These are phyloP conservation scores for Mobula birostris DNA, from an alignment of 2,113 vertebrate species.

Conservation along the genomic window DNA sequence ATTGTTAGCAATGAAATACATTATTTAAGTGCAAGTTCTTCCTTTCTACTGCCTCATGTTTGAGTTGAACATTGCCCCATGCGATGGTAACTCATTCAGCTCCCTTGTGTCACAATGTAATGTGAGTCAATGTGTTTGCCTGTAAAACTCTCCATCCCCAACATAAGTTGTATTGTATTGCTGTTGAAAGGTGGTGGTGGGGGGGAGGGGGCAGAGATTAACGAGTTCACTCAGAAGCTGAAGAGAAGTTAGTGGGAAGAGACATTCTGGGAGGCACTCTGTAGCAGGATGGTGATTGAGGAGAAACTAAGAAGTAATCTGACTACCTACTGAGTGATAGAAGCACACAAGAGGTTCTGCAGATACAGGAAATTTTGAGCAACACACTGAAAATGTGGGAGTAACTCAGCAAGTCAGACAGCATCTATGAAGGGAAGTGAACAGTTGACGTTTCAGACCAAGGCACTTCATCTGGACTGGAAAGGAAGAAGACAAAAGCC, in stretches of 20 bases:
- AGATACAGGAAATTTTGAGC: too few relatives aligned
- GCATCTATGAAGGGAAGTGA: too few relatives aligned
- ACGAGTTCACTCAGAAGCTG: neutral
- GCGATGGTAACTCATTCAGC: neutral
- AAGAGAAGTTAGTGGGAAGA: neutral
- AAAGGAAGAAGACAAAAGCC: too few relatives aligned
- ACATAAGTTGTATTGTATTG: neutral
- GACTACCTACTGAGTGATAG: too few relatives aligned
- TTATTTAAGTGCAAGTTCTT: neutral
- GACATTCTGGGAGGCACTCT: neutral
- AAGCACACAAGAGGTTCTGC: too few relatives aligned
- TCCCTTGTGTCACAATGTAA: too few relatives aligned
- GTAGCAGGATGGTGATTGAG: neutral
- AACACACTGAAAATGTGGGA: too few relatives aligned
- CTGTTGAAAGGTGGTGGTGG: neutral
- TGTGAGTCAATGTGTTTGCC: neutral
- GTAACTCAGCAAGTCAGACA: too few relatives aligned
- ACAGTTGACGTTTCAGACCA: too few relatives aligned
- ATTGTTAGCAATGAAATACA: neutral
- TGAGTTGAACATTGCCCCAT: neutral
- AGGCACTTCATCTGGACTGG: too few relatives aligned
- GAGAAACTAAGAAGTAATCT: neutral
- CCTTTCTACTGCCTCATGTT: neutral
- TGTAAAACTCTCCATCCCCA: neutral
- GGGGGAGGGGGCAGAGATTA: neutral